A percentile compares a stretch with the other conserved stretches of the same genome.
Evolutionary conservation across 2,797 vertebrate species (phyloP).

Genomic region (Tokudaia tokunoshimensis): DNA sequence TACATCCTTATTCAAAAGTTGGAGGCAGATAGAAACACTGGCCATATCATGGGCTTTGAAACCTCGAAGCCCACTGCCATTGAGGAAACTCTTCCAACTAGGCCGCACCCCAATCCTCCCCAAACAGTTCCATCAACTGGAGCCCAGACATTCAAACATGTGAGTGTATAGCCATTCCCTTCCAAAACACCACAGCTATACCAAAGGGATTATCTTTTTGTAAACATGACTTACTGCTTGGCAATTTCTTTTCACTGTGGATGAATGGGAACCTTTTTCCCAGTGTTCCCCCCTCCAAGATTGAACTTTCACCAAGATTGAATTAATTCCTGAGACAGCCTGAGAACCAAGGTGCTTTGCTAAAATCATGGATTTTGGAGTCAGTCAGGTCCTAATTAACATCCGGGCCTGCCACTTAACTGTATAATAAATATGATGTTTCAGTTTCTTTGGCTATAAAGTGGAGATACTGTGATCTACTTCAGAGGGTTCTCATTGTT

Average conservation of each 20-base stretch:
- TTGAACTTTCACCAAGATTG: neutral
- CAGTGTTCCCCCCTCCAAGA: neutral
- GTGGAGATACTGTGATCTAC: neutral
- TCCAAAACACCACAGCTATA: neutral
- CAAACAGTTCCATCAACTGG: neutral
- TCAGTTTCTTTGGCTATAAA: conserved; percentile 20
- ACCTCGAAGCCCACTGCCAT: neutral
- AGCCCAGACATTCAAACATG: neutral
- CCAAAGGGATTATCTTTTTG: neutral
- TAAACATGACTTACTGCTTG: neutral
- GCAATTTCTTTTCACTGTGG: neutral
- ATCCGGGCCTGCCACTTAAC: neutral
- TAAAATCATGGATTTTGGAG: neutral
- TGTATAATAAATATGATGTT: conserved; percentile 29
- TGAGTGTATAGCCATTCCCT: neutral
- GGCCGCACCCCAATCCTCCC: neutral
- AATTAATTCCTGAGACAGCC: neutral
- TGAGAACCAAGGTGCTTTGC: neutral
- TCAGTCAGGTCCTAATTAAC: neutral
- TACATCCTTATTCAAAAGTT: too few species aligned
- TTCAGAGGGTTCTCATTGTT: neutral
- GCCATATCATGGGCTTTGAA: neutral
- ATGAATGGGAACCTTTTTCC: neutral
- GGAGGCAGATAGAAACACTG: neutral
- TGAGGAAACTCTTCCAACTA: neutral